Conservation (phyloP, 2,113 vertebrate species). For the Nyctibius bracteatus region DNA sequence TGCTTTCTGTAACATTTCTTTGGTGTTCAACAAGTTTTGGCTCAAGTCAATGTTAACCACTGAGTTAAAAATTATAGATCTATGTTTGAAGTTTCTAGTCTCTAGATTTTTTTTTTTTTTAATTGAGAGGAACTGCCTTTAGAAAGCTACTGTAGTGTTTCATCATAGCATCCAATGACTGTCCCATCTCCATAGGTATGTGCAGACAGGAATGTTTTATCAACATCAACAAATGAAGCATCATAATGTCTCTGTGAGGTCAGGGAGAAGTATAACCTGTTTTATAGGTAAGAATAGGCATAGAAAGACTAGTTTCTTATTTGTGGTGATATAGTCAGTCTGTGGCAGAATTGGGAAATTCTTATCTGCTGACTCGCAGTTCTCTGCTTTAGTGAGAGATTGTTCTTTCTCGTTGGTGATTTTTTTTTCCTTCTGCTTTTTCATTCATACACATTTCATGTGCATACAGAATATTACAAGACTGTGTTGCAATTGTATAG, state of each 20-base stretch:
- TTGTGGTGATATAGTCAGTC: neutral
- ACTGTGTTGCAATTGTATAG: neutral
- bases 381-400: neutral
- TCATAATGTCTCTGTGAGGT: neutral
- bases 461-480: neutral
- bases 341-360: neutral
- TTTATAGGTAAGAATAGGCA: neutral
- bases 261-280: neutral
- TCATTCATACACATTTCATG: neutral
- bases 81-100: neutral
- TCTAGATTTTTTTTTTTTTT: neutral
- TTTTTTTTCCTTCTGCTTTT: neutral
- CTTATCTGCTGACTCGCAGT: neutral
- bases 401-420: neutral
- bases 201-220: neutral
- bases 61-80: neutral
- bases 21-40: neutral
- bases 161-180: neutral
- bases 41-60: neutral
- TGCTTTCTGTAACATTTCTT: neutral
- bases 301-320: neutral
- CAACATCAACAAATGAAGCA: neutral
- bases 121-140: neutral
- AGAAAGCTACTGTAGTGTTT: neutral
- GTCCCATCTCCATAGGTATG: neutral